Conservation (phyloP, 2,113 vertebrate species). For the Macrotis lagotis region DNA sequence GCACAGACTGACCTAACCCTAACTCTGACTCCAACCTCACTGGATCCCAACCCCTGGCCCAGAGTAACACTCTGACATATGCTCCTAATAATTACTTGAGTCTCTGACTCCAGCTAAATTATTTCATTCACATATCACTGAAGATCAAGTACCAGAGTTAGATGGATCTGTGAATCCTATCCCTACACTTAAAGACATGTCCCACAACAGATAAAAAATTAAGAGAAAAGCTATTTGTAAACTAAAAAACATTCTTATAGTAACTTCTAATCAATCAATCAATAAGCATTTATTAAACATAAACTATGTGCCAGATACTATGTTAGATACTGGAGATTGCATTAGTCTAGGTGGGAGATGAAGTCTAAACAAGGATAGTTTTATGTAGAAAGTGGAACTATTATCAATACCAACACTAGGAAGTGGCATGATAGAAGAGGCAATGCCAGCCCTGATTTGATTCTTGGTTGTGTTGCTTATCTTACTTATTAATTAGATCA, state of each 20-base stretch:
- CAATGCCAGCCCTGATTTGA: rapidly evolving
- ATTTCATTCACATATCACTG: neutral
- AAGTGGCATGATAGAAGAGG: neutral
- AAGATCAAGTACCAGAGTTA: neutral
- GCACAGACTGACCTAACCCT: neutral
- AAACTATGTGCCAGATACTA: neutral
- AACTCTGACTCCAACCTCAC: neutral
- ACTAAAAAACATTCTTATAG: neutral
- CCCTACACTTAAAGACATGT: neutral
- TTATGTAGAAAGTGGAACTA: neutral
- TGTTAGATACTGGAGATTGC: neutral
- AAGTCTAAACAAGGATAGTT: neutral
- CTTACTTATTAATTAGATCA: neutral
- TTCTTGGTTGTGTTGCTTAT: rapidly evolving
- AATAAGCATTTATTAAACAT: neutral
- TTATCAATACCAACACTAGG: neutral
- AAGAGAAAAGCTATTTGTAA: neutral
- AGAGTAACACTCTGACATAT: neutral
- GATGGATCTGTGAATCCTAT: neutral
- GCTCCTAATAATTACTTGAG: neutral
- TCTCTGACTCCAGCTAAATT: neutral
- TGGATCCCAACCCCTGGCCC: neutral
- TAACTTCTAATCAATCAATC: neutral
- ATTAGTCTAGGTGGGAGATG: neutral
- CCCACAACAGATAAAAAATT: neutral